Conservation (phyloP, 2,888 invertebrate species). For the Ophioninae sp. region DNA sequence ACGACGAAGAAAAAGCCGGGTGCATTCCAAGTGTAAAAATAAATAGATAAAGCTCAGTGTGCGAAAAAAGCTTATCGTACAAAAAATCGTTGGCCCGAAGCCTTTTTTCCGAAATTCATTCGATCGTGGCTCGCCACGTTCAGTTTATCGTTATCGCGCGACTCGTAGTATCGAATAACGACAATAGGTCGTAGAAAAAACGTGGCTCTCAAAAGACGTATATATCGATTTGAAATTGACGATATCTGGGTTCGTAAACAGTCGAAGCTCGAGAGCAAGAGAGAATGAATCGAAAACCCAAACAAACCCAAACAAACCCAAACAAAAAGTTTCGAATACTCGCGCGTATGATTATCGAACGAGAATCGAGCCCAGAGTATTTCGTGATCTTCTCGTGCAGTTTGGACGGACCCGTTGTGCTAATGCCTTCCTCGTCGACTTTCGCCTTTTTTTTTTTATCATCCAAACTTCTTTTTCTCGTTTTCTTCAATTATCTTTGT, state of each 20-base stretch:
- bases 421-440: constrained; percentile 39
- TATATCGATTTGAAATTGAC: constrained; percentile 38
- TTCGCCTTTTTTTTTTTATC: constrained; percentile 35
- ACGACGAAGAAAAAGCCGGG: background rate
- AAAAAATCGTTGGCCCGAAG: constrained; percentile 21
- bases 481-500: background rate
- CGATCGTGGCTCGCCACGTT: constrained; percentile 31
- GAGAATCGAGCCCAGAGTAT: constrained; percentile 40
- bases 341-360: background rate
- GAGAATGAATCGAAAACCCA: background rate
- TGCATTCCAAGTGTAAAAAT: background rate
- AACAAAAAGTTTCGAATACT: constrained; percentile 24
- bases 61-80: constrained; percentile 29
- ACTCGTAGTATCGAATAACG: constrained; percentile 52
- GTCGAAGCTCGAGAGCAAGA: background rate
- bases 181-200: constrained; percentile 43
- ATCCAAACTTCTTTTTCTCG: constrained; percentile 7
- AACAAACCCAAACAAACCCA: background rate
- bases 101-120: constrained; percentile 11
- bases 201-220: constrained; percentile 20
- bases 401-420: constrained; percentile 65
- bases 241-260: constrained; percentile 20
- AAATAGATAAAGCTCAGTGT: constrained; percentile 26
- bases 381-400: constrained; percentile 55
- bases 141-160: constrained; percentile 36